A percentile compares a stretch with the other conserved stretches of the same genome.
Conservation (phyloP, 2,888 invertebrate genomes). For the Chirona hameri region DNA sequence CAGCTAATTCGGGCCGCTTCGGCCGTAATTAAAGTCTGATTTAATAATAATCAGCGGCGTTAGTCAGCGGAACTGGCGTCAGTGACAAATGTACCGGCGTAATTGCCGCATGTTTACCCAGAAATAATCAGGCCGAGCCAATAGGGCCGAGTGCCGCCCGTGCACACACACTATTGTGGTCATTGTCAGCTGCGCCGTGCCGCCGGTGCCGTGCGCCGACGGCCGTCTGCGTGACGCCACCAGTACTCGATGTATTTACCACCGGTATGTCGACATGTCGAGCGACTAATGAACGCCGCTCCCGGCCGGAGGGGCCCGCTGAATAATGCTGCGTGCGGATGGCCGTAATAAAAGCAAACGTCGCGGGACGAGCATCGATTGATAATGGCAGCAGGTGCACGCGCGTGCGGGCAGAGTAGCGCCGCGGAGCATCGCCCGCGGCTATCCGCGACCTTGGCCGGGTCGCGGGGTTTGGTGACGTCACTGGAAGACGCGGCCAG, state of each 20-base stretch:
- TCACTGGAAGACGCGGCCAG: too few relatives aligned
- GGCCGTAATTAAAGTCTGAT: slow-evolving; percentile 24
- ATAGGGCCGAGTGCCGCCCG: not conserved
- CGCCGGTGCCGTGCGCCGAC: not conserved
- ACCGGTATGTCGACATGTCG: not conserved
- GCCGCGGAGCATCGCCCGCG: too few relatives aligned
- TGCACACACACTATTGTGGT: not conserved
- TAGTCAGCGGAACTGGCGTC: not conserved
- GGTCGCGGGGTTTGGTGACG: too few relatives aligned
- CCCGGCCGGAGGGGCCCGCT: not conserved
- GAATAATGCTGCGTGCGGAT: not conserved
- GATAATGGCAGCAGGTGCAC: too few relatives aligned
- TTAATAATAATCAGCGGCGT: slow-evolving; percentile 12
- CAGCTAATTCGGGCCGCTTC: not conserved
- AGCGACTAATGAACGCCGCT: slow-evolving; percentile 4
- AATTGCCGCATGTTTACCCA: slow-evolving; percentile 3
- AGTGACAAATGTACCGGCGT: not conserved
- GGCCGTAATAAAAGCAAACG: not conserved
- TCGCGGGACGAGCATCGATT: not conserved
- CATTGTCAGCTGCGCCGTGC: not conserved
- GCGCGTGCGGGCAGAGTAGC: too few relatives aligned
- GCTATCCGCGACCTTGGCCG: too few relatives aligned
- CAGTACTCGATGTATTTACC: not conserved
- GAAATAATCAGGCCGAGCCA: not conserved
- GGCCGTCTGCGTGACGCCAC: not conserved